Evolutionary conservation across 2,888 invertebrate species (phyloP).

Genomic region (Epinotia bilunana): DNA sequence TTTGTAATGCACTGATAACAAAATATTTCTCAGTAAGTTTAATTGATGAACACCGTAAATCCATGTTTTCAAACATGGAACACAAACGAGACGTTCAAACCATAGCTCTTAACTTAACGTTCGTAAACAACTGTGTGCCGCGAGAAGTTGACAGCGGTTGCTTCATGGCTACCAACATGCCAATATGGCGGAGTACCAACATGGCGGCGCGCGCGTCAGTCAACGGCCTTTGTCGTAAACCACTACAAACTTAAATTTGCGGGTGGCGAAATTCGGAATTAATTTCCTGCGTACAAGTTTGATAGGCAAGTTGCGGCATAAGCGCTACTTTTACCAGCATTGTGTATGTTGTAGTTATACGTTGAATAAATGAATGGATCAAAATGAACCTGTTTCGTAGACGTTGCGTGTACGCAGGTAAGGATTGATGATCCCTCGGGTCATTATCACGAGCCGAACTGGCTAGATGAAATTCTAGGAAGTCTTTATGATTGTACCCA

Average conservation of each 20-base stretch:
- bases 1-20: slow-evolving; percentile 44
- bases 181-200: slow-evolving; percentile 60
- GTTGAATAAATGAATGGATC: slow-evolving; percentile 64
- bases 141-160: slow-evolving; percentile 65
- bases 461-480: slow-evolving; percentile 16
- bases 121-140: slow-evolving; percentile 64
- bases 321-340: background rate
- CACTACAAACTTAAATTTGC: slow-evolving; percentile 20
- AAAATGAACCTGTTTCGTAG: slow-evolving; percentile 61
- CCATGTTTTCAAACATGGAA: slow-evolving; percentile 51
- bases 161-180: slow-evolving; percentile 53
- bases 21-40: slow-evolving; percentile 53
- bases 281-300: background rate
- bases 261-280: slow-evolving; percentile 29
- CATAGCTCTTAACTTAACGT: slow-evolving; percentile 77
- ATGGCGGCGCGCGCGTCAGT: slow-evolving; percentile 60
- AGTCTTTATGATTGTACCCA: background rate
- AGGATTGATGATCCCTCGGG: slow-evolving; percentile 39
- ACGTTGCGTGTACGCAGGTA: slow-evolving; percentile 38
- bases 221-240: slow-evolving; percentile 61
- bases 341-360: slow-evolving; percentile 45
- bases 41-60: slow-evolving; percentile 62
- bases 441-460: slow-evolving; percentile 11
- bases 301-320: background rate
- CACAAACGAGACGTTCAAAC: slow-evolving; percentile 64